These are phyloP conservation scores for Grammomys dolichurus DNA, from an alignment of 2,113 vertebrate genomes.

Conservation along the genomic window DNA sequence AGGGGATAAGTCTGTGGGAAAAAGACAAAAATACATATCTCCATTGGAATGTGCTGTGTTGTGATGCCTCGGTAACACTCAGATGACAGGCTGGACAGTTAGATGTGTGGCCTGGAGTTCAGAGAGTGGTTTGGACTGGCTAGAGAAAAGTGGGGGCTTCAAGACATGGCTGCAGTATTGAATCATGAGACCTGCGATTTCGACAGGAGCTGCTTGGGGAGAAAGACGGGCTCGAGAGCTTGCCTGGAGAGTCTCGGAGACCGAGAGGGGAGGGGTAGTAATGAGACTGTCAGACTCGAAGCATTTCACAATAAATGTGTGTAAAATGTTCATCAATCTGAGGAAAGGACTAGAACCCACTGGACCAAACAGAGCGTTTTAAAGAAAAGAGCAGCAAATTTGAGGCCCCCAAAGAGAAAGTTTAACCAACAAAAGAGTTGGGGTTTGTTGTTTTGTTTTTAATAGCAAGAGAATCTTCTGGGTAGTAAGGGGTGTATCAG, in stretches of 20 bases:
- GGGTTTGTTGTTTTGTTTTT: not conserved
- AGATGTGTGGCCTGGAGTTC: not conserved
- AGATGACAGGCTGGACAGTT: not conserved
- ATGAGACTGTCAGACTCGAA: not conserved
- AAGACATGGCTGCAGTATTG: too few species aligned
- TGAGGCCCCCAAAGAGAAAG: slow-evolving; percentile 9
- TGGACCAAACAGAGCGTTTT: not conserved
- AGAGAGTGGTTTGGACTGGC: not conserved
- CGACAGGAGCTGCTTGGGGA: not conserved
- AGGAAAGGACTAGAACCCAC: not conserved
- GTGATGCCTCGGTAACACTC: not conserved
- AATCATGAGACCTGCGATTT: not conserved
- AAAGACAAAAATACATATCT: not conserved
- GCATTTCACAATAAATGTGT: slow-evolving; percentile 27
- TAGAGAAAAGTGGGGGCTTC: not conserved
- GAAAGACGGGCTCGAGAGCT: not conserved
- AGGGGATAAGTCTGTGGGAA: not conserved
- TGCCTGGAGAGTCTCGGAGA: not conserved
- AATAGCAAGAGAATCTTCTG: not conserved
- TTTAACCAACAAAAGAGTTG: not conserved
- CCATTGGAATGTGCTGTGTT: not conserved
- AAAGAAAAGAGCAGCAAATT: slow-evolving; percentile 14
- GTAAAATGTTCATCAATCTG: slow-evolving; percentile 36
- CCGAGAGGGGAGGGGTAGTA: not conserved
- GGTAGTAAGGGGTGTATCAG: not conserved